phyloP scores from a whole-genome alignment of 1,140 invertebrate species.

The Heliconius himera region DNA sequence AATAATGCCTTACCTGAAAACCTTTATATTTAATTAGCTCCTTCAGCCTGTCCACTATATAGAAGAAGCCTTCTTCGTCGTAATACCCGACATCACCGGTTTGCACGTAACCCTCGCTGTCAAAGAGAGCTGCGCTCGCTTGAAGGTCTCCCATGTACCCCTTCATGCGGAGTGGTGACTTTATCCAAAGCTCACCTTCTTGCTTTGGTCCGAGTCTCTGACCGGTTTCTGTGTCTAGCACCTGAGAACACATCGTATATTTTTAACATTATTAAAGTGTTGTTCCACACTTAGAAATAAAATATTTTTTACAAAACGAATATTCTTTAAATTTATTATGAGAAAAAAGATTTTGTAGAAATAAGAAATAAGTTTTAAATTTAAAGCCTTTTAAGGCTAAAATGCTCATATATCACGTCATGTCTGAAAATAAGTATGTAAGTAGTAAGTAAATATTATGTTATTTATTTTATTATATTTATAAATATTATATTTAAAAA shows the following conservation, averaged over 20 bases:
- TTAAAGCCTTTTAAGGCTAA: too few relatives aligned
- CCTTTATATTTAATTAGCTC: conserved; percentile 93
- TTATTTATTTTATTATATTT: too few relatives aligned
- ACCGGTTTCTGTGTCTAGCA: conserved; percentile 84
- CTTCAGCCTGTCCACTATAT: conserved; percentile 89
- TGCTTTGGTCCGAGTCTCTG: conserved; percentile 83
- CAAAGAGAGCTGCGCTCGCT: conserved; percentile 85
- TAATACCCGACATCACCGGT: conserved; percentile 92
- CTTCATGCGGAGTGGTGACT: conserved; percentile 86
- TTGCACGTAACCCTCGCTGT: conserved; percentile 88
- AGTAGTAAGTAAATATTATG: too few relatives aligned
- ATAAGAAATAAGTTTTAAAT: not conserved
- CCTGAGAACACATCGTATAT: conserved; percentile 52
- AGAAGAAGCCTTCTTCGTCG: conserved; percentile 86
- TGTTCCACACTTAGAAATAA: too few relatives aligned
- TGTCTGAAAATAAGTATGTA: too few relatives aligned
- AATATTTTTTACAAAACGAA: too few relatives aligned
- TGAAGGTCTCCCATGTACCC: conserved; percentile 85
- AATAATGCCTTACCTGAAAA: conserved; percentile 83
- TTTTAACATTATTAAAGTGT: too few relatives aligned
- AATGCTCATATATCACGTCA: too few relatives aligned
- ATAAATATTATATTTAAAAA: too few relatives aligned
- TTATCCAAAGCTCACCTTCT: conserved; percentile 87
- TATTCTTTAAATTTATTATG: too few relatives aligned
- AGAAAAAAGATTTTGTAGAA: too few relatives aligned